Base-by-base conservation (phyloP, 2,888 invertebrate species). In the Meteorus colon region DNA sequence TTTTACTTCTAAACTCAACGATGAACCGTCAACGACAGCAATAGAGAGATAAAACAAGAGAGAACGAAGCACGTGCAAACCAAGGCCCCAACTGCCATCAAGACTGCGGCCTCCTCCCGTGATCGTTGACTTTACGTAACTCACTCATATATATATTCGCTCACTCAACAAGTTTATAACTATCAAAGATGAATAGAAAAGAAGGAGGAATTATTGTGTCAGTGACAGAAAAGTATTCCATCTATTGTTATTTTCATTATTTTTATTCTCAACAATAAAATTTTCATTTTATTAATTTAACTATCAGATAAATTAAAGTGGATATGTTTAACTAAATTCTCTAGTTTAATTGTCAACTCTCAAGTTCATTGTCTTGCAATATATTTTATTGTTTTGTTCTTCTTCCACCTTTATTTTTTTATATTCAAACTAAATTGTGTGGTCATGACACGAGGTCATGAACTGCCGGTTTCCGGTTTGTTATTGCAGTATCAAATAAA, bases 21-120 rank as follows among this genome's bases (percentile, higher is more conserved):
- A 71, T 77, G 76, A 77, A 19, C 24, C 78, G 77, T 75, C 79
- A 76, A 79, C 69, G 74, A 48, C 41, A 34, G 59, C 74, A 76
- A 70, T 74, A 37, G 74, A 74, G 73, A 69, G 75, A 73, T 66
- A 73, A 81, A 81, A 78, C 79, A 80, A 80, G 80, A 80, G 77
- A 81, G 55, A 74, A 55, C 72, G 60, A 76, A 78, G 75, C 80
- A 81, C 81, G 81, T 81, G 81, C 77, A 77, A 76, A 77, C 73
- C 75, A 80, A 78, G 79, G 78, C 75, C 75, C 75, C 66, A 65
- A 60, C 29, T 55, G n/a, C 19, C 55, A 55, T 55, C 19, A 55
- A 55, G 55, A 55, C n/a, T 19, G 55, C 4, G 55, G 24, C 55
- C 55, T 55, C 19, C 55, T 55, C 55, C 19, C 55, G 55, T 55